Evolutionary conservation across 2,113 vertebrate genomes (phyloP).

Genomic region (Chrysochloris asiatica): DNA sequence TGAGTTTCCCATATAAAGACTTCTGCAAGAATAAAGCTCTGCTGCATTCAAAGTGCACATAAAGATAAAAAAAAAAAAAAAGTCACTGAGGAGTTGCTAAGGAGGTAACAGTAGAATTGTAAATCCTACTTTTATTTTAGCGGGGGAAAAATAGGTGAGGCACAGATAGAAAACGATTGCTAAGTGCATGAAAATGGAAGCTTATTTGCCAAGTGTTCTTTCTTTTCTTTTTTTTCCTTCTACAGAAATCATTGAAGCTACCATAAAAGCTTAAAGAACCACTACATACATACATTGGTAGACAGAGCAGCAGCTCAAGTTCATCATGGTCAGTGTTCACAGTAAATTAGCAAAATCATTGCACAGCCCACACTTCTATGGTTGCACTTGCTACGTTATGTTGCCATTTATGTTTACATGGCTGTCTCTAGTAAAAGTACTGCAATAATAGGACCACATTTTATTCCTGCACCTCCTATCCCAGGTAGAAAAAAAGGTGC

Average conservation of each 20-base stretch:
- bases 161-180: background rate
- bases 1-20: background rate
- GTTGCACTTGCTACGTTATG: background rate
- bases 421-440: background rate
- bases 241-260: background rate
- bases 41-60: background rate
- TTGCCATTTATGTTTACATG: background rate
- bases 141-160: background rate
- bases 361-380: background rate
- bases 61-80: background rate
- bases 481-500: background rate
- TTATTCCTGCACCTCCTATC: background rate
- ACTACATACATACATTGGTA: background rate
- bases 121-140: background rate
- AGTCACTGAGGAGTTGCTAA: background rate
- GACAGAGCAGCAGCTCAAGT: background rate
- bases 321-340: background rate
- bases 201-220: background rate
- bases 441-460: background rate
- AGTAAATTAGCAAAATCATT: background rate
- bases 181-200: background rate
- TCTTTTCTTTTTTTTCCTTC: background rate
- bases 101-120: background rate
- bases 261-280: background rate
- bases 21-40: background rate